Evolutionary conservation across 2,113 vertebrate genomes (phyloP), one percentile per base, ranked within the genome.

Genomic region (Silurus asotus): DNA sequence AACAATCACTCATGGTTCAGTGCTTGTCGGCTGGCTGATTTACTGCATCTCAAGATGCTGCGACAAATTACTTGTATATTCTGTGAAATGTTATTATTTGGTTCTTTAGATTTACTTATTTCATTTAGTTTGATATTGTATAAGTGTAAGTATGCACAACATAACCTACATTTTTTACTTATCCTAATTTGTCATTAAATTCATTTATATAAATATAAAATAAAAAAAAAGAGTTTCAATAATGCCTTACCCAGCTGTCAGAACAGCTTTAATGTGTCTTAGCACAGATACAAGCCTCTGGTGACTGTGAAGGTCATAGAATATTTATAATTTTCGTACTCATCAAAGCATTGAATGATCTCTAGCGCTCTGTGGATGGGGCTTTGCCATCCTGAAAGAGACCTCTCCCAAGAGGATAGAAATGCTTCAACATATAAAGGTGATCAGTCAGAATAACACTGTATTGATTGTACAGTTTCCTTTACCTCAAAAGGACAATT

Each of bases 301-400:
- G 70, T 28, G 65, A 67, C 65, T 67, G 25, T 67, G 65, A 69
- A 69, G 72, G 19, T 51, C 48, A n/a, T 76, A n/a, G 9, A 10
- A 76, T 76, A 76, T 76, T 53, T 51, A 76, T 75, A 2, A 76
- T 78, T 78, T 17, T 78, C 37, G 28, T 78, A 78, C n/a, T 78
- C 75, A 45, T 37, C 55, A 59, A 45, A 59, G 28, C 77, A 78
- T 56, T n/a, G n/a, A 59, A 25, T 59, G 28, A 79, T 37, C 77
- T 19, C 77, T 59, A 8, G 28, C 7, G 9, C 53, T 58, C 55
- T 58, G 53, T 58, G 55, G 28, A 59, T 28, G 13, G 75, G 6
- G 7, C 0, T 28, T 79, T 37, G 25, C 8, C 14, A 10, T 79
- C 55, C 8, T 59, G 14, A 7, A 78, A 78, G 76, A 37, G 15